Conservation (phyloP, 2,113 vertebrate genomes). For the Sturnus vulgaris region DNA sequence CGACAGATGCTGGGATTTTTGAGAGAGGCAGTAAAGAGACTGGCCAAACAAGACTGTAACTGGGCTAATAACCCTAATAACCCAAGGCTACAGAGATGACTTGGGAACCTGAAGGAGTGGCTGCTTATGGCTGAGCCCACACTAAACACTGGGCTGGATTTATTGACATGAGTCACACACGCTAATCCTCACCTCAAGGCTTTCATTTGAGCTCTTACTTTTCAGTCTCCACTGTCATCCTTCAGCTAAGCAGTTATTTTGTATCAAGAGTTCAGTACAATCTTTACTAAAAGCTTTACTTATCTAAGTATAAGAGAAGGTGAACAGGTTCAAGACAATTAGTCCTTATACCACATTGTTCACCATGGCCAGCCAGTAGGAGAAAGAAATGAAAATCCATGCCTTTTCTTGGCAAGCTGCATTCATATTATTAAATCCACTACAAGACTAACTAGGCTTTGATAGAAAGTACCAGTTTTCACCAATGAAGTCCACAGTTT, state of each 20-base stretch:
- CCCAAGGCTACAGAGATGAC: not conserved
- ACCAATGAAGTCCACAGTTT: not conserved
- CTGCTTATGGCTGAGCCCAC: not conserved
- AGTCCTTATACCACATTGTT: not conserved
- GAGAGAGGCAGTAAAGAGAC: not conserved
- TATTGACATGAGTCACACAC: not conserved
- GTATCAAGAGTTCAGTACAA: not conserved
- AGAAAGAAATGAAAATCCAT: not conserved
- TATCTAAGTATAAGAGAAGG: not conserved
- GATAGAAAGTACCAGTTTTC: not conserved
- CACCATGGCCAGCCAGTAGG: not conserved
- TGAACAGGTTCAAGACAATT: not conserved
- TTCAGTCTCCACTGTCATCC: not conserved
- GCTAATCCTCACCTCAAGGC: not conserved
- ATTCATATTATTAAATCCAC: not conserved
- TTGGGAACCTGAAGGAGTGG: not conserved
- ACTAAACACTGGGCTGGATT: not conserved
- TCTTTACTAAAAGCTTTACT: not conserved
- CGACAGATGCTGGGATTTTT: not conserved
- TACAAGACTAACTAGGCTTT: not conserved
- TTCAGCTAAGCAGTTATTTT: not conserved
- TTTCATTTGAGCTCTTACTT: not conserved
- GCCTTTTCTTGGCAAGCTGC: not conserved
- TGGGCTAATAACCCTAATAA: not conserved
- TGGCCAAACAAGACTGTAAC: not conserved